These are phyloP conservation scores for Octodonta nipae DNA, from an alignment of 2,888 invertebrate genomes.

Conservation along the genomic window DNA sequence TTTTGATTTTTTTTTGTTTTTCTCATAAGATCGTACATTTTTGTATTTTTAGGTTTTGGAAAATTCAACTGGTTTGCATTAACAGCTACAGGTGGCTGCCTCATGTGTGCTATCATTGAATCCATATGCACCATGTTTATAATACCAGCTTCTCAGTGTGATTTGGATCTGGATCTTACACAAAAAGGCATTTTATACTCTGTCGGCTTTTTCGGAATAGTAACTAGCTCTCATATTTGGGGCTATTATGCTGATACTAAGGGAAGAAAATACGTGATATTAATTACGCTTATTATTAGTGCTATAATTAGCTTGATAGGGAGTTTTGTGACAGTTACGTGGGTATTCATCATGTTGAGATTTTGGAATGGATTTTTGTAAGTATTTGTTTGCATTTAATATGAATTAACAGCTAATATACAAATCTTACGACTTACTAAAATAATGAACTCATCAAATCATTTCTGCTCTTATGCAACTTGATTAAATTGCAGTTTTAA, in stretches of 20 bases:
- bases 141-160: constrained; percentile 54
- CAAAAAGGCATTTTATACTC: constrained; percentile 52
- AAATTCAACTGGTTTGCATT: constrained; percentile 48
- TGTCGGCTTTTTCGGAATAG: constrained; percentile 49
- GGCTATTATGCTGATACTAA: constrained; percentile 44
- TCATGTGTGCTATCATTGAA: constrained; percentile 56
- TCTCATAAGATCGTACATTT: too few species aligned
- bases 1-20: too few species aligned
- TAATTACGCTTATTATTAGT: constrained; percentile 38
- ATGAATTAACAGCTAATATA: too few species aligned
- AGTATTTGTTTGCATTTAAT: too few species aligned
- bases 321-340: constrained; percentile 38
- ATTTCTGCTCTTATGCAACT: too few species aligned
- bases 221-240: constrained; percentile 45
- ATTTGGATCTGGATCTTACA: constrained; percentile 46
- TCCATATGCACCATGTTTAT: constrained; percentile 52
- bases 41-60: constrained; percentile 47
- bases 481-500: too few species aligned
- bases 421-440: too few species aligned
- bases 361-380: constrained; percentile 43
- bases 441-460: too few species aligned
- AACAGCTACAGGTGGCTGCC: constrained; percentile 46
- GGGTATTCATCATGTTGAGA: constrained; percentile 40
- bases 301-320: constrained; percentile 38
- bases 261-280: constrained; percentile 38